phyloP scores from a whole-genome alignment of 2,888 invertebrate species.

The Ormyrus thymus region DNA sequence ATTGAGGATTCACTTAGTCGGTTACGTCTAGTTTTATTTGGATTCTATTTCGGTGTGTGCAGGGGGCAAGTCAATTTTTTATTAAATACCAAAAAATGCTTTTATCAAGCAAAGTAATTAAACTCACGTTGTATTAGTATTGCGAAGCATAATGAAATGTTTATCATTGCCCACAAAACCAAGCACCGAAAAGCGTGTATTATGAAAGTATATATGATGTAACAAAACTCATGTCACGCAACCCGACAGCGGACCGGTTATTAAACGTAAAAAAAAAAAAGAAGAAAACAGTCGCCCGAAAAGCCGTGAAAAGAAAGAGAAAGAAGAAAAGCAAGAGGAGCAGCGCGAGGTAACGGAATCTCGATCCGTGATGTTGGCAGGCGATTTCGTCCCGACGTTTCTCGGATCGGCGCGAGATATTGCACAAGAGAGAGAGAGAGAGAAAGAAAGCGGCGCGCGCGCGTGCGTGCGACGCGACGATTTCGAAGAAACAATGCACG shows the following conservation, averaged over 20 bases:
- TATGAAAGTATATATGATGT: neutral
- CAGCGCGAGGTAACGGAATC: conserved; percentile 21
- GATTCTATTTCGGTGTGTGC: too few relatives aligned
- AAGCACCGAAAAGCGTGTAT: neutral
- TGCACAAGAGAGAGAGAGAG: conserved; percentile 12
- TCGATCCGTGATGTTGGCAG: conserved; percentile 24
- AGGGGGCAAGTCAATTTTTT: too few relatives aligned
- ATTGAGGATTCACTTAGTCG: too few relatives aligned
- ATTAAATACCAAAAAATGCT: too few relatives aligned
- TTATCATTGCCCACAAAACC: too few relatives aligned
- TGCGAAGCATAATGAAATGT: too few relatives aligned
- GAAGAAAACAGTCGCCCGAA: neutral
- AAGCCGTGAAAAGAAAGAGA: too few relatives aligned
- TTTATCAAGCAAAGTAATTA: too few relatives aligned
- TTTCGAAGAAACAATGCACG: conserved; percentile 30
- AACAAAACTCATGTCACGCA: neutral
- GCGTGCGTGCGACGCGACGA: conserved; percentile 19
- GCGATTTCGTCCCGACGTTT: conserved; percentile 12
- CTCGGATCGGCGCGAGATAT: conserved; percentile 5
- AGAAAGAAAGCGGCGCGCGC: too few relatives aligned
- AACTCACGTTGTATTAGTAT: too few relatives aligned
- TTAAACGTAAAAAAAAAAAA: neutral
- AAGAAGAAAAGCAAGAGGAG: conserved; percentile 22
- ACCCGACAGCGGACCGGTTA: conserved; percentile 2
- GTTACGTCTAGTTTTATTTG: too few relatives aligned